phyloP scores from a whole-genome alignment of 1,140 invertebrate species.

The Formica selysi region DNA sequence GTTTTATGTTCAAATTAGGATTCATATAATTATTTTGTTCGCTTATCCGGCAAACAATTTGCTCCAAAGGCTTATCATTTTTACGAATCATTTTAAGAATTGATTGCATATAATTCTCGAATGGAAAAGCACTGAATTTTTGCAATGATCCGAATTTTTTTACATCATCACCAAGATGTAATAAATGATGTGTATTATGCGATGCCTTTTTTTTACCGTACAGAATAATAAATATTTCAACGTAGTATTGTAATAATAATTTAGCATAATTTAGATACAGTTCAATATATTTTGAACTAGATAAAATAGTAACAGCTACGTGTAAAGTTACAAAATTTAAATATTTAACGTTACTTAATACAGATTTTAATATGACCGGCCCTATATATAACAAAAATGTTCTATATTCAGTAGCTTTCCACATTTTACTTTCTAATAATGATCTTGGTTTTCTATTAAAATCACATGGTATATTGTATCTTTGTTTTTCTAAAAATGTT shows the following conservation, averaged over 20 bases:
- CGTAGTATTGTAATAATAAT: slow-evolving; percentile 19
- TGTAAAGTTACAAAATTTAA: slow-evolving; percentile 33
- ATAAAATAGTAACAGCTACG: background rate
- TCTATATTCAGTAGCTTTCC: slow-evolving; percentile 25
- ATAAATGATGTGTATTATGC: slow-evolving; percentile 18
- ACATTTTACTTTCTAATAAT: slow-evolving; percentile 28
- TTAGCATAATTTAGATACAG: slow-evolving; percentile 23
- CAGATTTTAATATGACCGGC: slow-evolving; percentile 7
- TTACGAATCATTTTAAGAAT: slow-evolving; percentile 26
- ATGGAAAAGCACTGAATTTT: slow-evolving; percentile 30
- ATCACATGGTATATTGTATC: slow-evolving; percentile 5
- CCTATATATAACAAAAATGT: slow-evolving; percentile 25
- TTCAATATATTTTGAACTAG: background rate
- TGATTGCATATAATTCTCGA: background rate
- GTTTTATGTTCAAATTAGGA: background rate
- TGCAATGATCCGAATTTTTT: slow-evolving; percentile 3
- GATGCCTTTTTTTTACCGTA: slow-evolving; percentile 33
- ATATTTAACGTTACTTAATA: slow-evolving; percentile 2
- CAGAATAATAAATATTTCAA: slow-evolving; percentile 16
- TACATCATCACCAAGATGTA: slow-evolving; percentile 15
- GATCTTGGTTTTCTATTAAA: slow-evolving; percentile 40
- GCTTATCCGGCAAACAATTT: slow-evolving; percentile 17
- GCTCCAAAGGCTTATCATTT: slow-evolving; percentile 17
- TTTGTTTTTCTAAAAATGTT: background rate
- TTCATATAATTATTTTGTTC: slow-evolving; percentile 31